Conservation (phyloP, 2,113 vertebrate species). For the Indri indri region DNA sequence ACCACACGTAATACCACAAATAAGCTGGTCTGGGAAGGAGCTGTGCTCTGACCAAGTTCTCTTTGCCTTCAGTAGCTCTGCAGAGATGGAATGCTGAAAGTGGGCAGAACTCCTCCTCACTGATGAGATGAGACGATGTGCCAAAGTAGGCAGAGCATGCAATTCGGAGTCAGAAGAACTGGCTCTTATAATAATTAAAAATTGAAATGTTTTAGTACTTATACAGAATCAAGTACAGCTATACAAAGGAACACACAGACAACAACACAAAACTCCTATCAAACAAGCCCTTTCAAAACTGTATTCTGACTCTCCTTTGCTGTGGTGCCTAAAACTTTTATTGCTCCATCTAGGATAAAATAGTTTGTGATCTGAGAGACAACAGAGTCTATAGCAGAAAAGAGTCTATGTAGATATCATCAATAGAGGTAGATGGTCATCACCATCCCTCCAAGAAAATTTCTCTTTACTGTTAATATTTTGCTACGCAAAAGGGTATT, state of each 20-base stretch:
- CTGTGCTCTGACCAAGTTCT: not conserved
- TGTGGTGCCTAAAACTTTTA: not conserved
- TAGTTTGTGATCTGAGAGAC: not conserved
- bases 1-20: not conserved
- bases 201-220: not conserved
- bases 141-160: not conserved
- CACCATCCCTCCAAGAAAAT: not conserved
- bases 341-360: not conserved
- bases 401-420: not conserved
- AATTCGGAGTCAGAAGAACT: not conserved
- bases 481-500: not conserved
- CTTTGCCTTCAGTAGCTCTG: not conserved
- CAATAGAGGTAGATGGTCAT: not conserved
- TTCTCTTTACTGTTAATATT: not conserved
- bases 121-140: not conserved
- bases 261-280: not conserved
- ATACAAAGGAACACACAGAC: not conserved
- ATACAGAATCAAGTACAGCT: not conserved
- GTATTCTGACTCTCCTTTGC: not conserved
- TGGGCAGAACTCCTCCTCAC: slow-evolving; percentile 32
- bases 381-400: not conserved
- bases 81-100: not conserved
- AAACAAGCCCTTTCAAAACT: not conserved
- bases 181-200: slow-evolving; percentile 2
- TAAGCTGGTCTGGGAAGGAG: not conserved